Evolutionary conservation across 2,888 invertebrate genomes (phyloP).

Genomic region (Diaphora mendica): DNA sequence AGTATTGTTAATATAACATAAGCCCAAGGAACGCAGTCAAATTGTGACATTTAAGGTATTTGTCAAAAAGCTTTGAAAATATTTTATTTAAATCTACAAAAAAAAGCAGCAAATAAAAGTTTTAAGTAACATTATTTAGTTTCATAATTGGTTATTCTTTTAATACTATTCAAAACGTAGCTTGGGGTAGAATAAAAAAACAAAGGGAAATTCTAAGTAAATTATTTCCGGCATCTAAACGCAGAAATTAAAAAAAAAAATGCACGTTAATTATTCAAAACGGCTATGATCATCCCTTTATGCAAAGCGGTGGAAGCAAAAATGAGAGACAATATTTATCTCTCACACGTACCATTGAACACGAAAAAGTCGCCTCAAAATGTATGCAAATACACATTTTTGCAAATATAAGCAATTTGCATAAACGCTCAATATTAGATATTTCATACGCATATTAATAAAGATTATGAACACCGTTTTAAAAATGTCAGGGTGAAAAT

Average conservation of each 20-base stretch:
- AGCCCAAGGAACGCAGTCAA: too few relatives aligned
- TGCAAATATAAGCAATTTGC: constrained; percentile 66
- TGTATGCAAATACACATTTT: constrained; percentile 73
- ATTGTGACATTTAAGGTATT: too few relatives aligned
- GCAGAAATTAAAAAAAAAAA: constrained; percentile 49
- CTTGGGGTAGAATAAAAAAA: constrained; percentile 13
- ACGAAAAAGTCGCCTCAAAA: constrained; percentile 74
- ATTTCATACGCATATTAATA: constrained; percentile 69
- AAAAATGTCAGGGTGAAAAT: constrained; percentile 58
- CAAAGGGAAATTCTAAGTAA: constrained; percentile 48
- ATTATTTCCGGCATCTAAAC: constrained; percentile 48
- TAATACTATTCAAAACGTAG: not conserved
- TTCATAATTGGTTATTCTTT: not conserved
- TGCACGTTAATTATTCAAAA: constrained; percentile 62
- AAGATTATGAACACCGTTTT: constrained; percentile 60
- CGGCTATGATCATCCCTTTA: constrained; percentile 65
- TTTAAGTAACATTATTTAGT: not conserved
- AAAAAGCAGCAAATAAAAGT: not conserved
- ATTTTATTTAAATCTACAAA: not conserved
- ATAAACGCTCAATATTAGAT: constrained; percentile 72
- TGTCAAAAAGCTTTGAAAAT: not conserved
- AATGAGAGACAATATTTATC: constrained; percentile 77
- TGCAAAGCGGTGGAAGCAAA: constrained; percentile 63
- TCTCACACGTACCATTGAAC: constrained; percentile 77
- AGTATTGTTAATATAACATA: too few relatives aligned